Percentiles rank a stretch among this genome's conserved stretches.
Evolutionary conservation across 2,797 vertebrate genomes (phyloP).

Genomic region (Eutrigla gurnardus): DNA sequence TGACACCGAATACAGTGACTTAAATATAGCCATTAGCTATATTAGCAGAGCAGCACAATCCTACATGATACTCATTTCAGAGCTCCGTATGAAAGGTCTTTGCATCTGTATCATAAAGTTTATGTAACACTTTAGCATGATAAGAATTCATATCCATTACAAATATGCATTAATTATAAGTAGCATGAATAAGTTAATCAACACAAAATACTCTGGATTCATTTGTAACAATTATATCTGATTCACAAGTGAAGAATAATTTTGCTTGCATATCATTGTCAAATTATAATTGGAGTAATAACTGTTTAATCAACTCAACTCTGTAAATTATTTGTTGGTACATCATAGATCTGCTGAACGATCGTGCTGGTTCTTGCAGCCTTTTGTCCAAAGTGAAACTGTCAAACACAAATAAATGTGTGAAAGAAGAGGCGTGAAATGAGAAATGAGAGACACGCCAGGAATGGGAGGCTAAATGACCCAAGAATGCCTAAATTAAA

Average conservation of each 20-base stretch:
- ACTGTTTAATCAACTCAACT: constrained; percentile 34
- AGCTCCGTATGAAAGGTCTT: neutral
- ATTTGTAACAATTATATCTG: constrained; percentile 7
- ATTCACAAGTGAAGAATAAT: constrained; percentile 4
- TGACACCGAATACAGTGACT: constrained; percentile 42
- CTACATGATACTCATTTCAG: neutral
- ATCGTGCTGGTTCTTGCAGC: neutral
- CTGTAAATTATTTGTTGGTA: neutral
- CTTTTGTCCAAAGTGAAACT: neutral
- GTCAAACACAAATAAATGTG: neutral
- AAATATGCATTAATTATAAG: constrained; percentile 1
- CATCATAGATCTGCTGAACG: constrained; percentile 16
- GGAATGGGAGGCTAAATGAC: neutral
- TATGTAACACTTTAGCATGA: neutral
- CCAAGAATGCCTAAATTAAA: neutral
- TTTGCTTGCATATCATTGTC: neutral
- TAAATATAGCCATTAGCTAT: constrained; percentile 36
- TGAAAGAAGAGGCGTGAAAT: neutral
- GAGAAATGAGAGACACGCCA: neutral
- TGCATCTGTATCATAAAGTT: neutral
- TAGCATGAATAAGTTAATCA: constrained; percentile 9
- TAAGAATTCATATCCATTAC: neutral
- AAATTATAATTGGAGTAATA: constrained; percentile 21
- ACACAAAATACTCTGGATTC: neutral
- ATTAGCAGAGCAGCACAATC: neutral